Evolutionary conservation across 2,113 vertebrate species (phyloP).

Genomic region (Anolis sagrei): DNA sequence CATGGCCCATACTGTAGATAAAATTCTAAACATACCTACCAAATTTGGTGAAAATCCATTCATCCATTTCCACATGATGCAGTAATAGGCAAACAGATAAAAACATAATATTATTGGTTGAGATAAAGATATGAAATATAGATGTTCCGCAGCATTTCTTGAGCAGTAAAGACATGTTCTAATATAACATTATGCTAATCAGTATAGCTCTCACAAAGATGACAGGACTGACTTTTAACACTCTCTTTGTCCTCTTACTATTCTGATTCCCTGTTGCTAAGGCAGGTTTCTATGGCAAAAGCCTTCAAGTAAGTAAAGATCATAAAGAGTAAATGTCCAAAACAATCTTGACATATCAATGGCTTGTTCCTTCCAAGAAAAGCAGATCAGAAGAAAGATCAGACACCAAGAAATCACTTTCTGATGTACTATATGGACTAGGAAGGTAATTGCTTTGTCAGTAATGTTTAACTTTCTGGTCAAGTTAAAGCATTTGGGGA

Average conservation of each 20-base stretch:
- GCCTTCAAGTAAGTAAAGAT: conserved; percentile 60
- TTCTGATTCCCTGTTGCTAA: conserved; percentile 63
- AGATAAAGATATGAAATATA: background rate
- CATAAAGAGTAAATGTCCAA: conserved; percentile 53
- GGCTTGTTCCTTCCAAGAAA: conserved; percentile 52
- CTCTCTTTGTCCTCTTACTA: conserved; percentile 26
- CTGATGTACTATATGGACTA: conserved; percentile 7
- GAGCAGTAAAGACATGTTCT: background rate
- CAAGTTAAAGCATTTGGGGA: conserved; percentile 5
- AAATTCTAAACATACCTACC: background rate
- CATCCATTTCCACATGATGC: too few relatives aligned
- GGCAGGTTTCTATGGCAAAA: conserved; percentile 75
- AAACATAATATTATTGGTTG: background rate
- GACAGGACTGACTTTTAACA: background rate
- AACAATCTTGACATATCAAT: conserved; percentile 35
- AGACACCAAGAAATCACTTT: background rate
- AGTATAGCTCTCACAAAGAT: background rate
- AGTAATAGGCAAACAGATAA: background rate
- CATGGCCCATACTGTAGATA: too few relatives aligned
- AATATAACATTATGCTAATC: background rate
- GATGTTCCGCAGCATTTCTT: background rate
- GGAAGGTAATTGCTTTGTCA: conserved; percentile 5
- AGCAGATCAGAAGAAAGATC: conserved; percentile 9
- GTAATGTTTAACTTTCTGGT: background rate
- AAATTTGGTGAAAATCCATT: too few relatives aligned